A percentile compares a stretch with the other conserved stretches of the same genome.
Conservation (phyloP, 2,113 vertebrate genomes). For the mouse (Mus musculus) region GRCm39 chr2:162495501-162496000, state of each 20-base stretch:
- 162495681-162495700: neutral
- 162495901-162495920: neutral
- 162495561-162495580: neutral
- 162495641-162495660: fast-evolving
- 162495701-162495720: neutral
- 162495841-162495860: neutral
- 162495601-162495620: neutral
- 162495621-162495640: neutral
- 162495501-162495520: neutral
- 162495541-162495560: neutral
- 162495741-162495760: neutral
- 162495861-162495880: neutral
- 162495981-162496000: conserved; percentile 35
- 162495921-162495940: neutral
- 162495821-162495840: neutral
- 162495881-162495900: neutral
- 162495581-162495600: neutral
- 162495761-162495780: fast-evolving
- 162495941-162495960: neutral
- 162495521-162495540: neutral
- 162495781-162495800: neutral
- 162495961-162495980: neutral
- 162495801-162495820: neutral
- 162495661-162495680: neutral
- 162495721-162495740: neutral